These are phyloP conservation scores for Crypturellus undulatus DNA, from an alignment of 2,113 vertebrate genomes.

Conservation along the genomic window DNA sequence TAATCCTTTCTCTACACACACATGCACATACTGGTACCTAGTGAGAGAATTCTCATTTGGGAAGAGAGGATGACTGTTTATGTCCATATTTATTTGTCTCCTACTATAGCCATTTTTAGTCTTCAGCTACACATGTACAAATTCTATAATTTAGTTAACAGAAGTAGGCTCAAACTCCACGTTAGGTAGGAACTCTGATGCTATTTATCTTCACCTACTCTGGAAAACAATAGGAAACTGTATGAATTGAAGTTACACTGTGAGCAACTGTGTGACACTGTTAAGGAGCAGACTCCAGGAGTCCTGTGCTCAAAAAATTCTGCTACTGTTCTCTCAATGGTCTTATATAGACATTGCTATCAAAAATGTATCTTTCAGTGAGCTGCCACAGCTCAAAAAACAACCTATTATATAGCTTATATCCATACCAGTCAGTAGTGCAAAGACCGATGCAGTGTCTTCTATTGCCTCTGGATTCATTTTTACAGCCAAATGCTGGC, in stretches of 20 bases:
- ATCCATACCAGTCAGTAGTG: neutral
- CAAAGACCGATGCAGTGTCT: neutral
- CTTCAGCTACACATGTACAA: neutral
- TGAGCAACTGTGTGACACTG: no score
- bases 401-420: neutral
- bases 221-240: neutral
- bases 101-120: neutral
- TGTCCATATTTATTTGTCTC: neutral
- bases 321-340: neutral
- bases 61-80: neutral
- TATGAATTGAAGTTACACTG: neutral
- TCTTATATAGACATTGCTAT: neutral
- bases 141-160: neutral
- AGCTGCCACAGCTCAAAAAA: neutral
- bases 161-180: neutral
- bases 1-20: neutral
- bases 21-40: neutral
- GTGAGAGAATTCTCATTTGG: neutral
- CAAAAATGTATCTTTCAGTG: neutral
- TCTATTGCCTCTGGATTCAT: neutral
- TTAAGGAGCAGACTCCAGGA: neutral
- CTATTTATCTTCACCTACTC: neutral
- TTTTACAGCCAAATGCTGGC: neutral
- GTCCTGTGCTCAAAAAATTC: neutral
- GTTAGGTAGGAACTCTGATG: neutral